phyloP scores from a whole-genome alignment of 92 coral and sea anemone genomes.

The Actinostola sp. region DNA sequence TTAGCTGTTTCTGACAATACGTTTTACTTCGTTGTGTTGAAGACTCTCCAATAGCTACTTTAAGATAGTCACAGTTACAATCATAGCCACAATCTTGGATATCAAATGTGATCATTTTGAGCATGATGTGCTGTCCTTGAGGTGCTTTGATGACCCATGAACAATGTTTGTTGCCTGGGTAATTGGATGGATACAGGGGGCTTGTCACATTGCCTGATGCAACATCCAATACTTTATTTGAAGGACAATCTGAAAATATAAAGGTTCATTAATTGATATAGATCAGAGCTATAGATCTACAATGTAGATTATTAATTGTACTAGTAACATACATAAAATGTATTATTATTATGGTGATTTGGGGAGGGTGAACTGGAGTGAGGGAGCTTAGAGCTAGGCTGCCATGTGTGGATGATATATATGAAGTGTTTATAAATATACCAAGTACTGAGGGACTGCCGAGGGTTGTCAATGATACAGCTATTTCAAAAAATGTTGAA shows the following conservation, averaged over 20 bases:
- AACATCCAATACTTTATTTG: slow-evolving; percentile 10
- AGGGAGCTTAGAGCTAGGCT: no score
- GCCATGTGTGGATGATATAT: no score
- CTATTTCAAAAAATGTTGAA: no score
- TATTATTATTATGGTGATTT: no score
- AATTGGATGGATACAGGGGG: slow-evolving; percentile 43
- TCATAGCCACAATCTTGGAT: slow-evolving; percentile 6
- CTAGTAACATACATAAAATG: no score
- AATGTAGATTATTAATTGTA: no score
- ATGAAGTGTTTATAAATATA: no score
- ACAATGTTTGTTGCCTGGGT: slow-evolving; percentile 36
- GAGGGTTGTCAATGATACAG: no score
- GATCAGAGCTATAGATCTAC: not conserved
- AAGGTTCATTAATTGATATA: not conserved
- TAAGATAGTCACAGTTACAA: slow-evolving; percentile 11
- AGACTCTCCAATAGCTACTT: not conserved
- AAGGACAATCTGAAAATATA: slow-evolving; percentile 17
- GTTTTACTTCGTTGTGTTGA: not conserved
- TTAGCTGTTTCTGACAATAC: slow-evolving; percentile 1
- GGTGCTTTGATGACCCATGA: slow-evolving; percentile 40
- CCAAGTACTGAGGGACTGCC: no score
- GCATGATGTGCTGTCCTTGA: slow-evolving; percentile 38
- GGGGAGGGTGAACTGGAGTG: no score
- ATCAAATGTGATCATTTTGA: slow-evolving; percentile 7
- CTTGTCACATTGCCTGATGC: slow-evolving; percentile 20